Conservation (phyloP, 2,797 vertebrate species). For the Triplophysa yarkandensis region DNA sequence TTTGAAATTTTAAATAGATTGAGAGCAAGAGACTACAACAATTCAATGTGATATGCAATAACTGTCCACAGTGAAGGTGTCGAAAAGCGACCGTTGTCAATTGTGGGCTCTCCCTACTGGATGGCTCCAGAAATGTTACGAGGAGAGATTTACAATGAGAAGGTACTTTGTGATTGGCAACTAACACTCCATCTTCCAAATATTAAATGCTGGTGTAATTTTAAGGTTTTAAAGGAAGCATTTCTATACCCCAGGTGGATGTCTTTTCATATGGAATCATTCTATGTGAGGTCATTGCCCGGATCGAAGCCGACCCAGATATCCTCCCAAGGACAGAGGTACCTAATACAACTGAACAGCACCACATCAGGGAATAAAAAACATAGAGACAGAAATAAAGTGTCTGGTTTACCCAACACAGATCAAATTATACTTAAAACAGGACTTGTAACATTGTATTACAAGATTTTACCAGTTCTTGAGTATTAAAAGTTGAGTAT, state of each 20-base stretch:
- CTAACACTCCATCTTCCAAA: background rate
- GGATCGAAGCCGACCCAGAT: slow-evolving; percentile 84
- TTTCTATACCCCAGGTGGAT: slow-evolving; percentile 71
- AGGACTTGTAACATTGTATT: too few relatives aligned
- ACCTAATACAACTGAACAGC: slow-evolving; percentile 1
- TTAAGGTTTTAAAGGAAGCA: background rate
- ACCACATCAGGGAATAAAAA: background rate
- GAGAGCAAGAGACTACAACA: background rate
- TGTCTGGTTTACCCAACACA: background rate
- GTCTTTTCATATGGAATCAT: slow-evolving; percentile 86
- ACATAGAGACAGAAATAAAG: background rate
- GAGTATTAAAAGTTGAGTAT: too few relatives aligned
- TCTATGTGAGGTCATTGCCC: slow-evolving; percentile 84
- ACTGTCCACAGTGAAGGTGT: slow-evolving; percentile 70
- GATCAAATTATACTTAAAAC: too few relatives aligned
- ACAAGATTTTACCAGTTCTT: too few relatives aligned
- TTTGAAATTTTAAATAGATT: background rate
- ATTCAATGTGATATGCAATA: background rate
- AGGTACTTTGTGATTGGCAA: slow-evolving; percentile 67
- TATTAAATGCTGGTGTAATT: background rate
- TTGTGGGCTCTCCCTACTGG: slow-evolving; percentile 88
- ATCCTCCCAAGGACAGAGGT: slow-evolving; percentile 84
- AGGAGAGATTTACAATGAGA: slow-evolving; percentile 84
- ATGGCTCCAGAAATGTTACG: slow-evolving; percentile 86
- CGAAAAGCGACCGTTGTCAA: slow-evolving; percentile 78